Base-by-base conservation (phyloP, 2,797 vertebrate genomes). In the Falco biarmicus region DNA sequence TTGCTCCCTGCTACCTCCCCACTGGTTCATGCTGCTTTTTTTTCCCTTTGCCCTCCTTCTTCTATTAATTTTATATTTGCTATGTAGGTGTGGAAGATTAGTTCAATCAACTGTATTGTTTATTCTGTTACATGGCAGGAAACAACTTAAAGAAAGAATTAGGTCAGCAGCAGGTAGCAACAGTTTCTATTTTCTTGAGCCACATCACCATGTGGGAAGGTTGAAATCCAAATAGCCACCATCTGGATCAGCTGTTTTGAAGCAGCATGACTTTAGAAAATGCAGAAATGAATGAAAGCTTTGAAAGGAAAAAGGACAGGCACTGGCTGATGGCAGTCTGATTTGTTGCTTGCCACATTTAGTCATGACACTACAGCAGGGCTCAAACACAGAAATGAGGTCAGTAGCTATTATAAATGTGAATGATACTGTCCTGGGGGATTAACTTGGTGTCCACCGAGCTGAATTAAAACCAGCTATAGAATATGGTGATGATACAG, bases 161-260 rank as follows among this genome's bases (percentile, higher is more conserved):
- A 92, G 90, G 89, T 94, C 95, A 96, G 66, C 95, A 94, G 89
- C 90, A 94, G 91, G 96, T 93, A 92, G 79, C 76, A 92, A 90
- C 89, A 86, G 79, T 79, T 96, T 91, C 87, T 95, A 47, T 96
- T 77, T 89, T 96, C 87, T 93, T 94, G 92, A 95, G 90, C 79
- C 61, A 22, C 79, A 63, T 91, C 79, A 47, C 89, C 69, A 34
- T 93, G 89, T 91, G 93, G 54, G 32, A 84, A 84, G 80, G 69
- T 86, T 86, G 73, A 81, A 81, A 91, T 93, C 76, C 16, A 34
- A 91, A 81, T 96, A 91, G 47, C 25, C 31, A 57, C 94, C 87
- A 91, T 92, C 93, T 95, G 92, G 87, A 93, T 97, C 90, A 95
- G 82, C 75, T 96, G 68, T 94, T 95, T 78, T 64, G 64, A 94